A percentile compares a stretch with the other conserved stretches of the same genome.
phyloP scores from a whole-genome alignment of 92 coral and sea anemone species.

The Desmophyllum pertusum region DNA sequence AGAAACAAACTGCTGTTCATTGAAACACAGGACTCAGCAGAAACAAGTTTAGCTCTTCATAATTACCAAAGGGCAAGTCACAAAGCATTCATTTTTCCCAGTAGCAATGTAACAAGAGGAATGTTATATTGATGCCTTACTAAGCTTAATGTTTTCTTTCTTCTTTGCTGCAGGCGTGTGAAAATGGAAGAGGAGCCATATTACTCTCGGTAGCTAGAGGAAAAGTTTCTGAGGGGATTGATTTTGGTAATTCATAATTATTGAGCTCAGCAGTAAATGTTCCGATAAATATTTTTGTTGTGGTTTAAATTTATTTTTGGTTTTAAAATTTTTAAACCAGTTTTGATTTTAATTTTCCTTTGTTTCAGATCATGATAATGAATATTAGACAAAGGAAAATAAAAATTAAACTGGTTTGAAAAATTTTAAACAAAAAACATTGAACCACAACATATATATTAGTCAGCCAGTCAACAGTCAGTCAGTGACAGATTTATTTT shows the following conservation, averaged over 20 bases:
- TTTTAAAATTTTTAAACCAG: too few species aligned
- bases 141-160: background rate
- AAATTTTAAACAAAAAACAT: too few species aligned
- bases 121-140: too few species aligned
- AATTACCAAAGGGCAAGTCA: slow-evolving; percentile 84
- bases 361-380: too few species aligned
- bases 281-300: too few species aligned
- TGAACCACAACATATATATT: too few species aligned
- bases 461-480: too few species aligned
- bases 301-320: too few species aligned
- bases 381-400: too few species aligned
- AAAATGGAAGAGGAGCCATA: slow-evolving; percentile 98
- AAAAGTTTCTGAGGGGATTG: slow-evolving; percentile 98
- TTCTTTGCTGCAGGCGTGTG: slow-evolving; percentile 80
- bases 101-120: background rate
- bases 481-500: background rate
- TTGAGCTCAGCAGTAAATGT: too few species aligned
- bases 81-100: background rate
- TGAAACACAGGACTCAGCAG: slow-evolving; percentile 95
- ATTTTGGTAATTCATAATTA: slow-evolving; percentile 76
- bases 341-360: too few species aligned
- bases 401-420: too few species aligned
- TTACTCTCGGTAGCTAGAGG: slow-evolving; percentile 96
- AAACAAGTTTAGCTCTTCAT: slow-evolving; percentile 88
- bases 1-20: slow-evolving; percentile 91